Percentiles rank a stretch among this genome's conserved stretches.
Conservation (phyloP, 2,113 vertebrate genomes). For the Corvus moneduloides region DNA sequence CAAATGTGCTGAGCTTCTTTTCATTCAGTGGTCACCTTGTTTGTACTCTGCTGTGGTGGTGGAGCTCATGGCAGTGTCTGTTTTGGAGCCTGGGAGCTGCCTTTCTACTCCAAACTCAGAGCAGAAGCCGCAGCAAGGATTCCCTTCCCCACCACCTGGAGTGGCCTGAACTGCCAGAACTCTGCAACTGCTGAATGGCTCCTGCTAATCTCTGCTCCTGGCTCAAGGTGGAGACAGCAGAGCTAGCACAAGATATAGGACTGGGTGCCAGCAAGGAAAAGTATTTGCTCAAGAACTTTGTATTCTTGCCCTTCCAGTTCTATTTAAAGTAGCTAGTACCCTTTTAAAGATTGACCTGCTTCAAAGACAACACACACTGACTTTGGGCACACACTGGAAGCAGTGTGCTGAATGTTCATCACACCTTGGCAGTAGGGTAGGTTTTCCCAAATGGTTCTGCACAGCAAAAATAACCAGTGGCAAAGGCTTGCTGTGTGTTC, state of each 20-base stretch:
- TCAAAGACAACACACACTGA: not conserved
- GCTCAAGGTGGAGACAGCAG: not conserved
- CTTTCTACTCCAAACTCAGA: not conserved
- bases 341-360: not conserved
- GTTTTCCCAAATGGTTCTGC: not conserved
- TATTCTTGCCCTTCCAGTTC: not conserved
- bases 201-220: not conserved
- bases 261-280: not conserved
- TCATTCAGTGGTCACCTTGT: rapidly evolving
- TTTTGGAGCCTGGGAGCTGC: not conserved
- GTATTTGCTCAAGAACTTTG: not conserved
- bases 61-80: not conserved
- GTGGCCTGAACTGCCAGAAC: not conserved
- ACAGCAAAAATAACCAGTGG: not conserved
- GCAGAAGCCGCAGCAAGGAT: not conserved
- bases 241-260: not conserved
- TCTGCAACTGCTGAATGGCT: not conserved
- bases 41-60: not conserved
- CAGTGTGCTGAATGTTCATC: not conserved
- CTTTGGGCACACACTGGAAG: not conserved
- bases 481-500: not conserved
- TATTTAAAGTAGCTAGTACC: not conserved
- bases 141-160: not conserved
- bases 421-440: not conserved
- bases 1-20: not conserved